Percentiles rank a stretch among this genome's conserved stretches.
Conservation (phyloP, 2,113 vertebrate genomes). For the Cathartes aura region DNA sequence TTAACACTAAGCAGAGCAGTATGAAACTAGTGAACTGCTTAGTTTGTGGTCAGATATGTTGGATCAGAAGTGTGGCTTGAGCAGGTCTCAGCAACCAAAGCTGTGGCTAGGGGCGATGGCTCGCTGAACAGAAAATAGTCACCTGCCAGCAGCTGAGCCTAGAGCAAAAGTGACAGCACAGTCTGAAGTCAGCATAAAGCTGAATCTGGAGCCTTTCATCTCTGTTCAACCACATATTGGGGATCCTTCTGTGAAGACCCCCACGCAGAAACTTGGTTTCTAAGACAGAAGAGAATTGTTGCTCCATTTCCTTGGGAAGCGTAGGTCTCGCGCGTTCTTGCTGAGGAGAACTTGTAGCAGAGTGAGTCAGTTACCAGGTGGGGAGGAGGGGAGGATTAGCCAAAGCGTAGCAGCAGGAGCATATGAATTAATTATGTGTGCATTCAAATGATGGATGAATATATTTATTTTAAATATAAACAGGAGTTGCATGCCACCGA, state of each 20-base stretch:
- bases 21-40: neutral
- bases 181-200: neutral
- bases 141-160: neutral
- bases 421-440: conserved; percentile 1
- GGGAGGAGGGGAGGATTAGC: neutral
- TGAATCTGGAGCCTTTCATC: neutral
- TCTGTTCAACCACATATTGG: neutral
- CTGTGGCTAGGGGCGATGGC: neutral
- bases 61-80: neutral
- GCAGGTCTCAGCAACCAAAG: neutral
- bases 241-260: neutral
- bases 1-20: neutral
- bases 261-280: neutral
- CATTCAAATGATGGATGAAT: conserved; percentile 11
- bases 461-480: conserved; percentile 52
- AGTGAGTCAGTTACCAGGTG: neutral
- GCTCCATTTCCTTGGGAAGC: conserved; percentile 58
- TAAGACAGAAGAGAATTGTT: neutral
- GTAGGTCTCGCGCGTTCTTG: neutral
- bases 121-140: neutral
- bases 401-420: neutral
- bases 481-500: neutral
- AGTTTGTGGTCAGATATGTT: neutral
- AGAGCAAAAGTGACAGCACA: neutral
- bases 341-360: neutral